Base-by-base conservation (phyloP, 1,140 invertebrate genomes). In the Rhyacophila brunnea region DNA sequence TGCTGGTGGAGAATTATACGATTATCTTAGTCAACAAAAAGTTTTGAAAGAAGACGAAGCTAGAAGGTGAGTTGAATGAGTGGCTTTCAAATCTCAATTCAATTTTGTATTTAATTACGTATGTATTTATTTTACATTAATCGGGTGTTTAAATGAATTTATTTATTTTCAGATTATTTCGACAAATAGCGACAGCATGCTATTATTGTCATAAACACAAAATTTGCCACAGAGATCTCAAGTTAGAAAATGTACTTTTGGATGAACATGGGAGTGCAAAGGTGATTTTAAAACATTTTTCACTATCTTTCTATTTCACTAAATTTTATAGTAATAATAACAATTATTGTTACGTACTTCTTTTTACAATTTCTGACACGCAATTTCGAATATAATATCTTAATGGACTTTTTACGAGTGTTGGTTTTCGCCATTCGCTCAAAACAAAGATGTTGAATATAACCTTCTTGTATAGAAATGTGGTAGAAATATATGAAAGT, bases 131-230 rank as follows among this genome's bases (percentile, higher is more conserved):
- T 35, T 35, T n/a, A 40, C n/a, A 13, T 32, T 48, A 13, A 28
- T 48, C 2, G 5, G 28, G 14, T n/a, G 28, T n/a, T 3, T 6
- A 34, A 15, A 11, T 50, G 14, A 17, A 53, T 43, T 28, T 23
- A 58, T 64, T 62, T 55, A 50, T 53, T 76, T 76, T 51, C 71
- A 79, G 77, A 71, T 90, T 99, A 75, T 99, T 99, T 75, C 84
- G 96, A 46, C 97, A 99, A 79, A 97, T 99, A 60, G 89, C 94
- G 11, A 98, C 95, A 17, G 96, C 97, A 48, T 90, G 98, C 42
- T 96, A 96, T 76, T 99, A 99, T 80, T 98, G 96, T 79, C 97
- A 99, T 80, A 98, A 98, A 84, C 95, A 97, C 78, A 95, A 95
- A 77, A 96, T 96, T 66, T 97, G 93, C 73, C 97, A 99, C 80